Evolutionary conservation across 2,888 invertebrate species (phyloP), one percentile per base, ranked within the genome.

Genomic region (Troglohyphantes excavatus): DNA sequence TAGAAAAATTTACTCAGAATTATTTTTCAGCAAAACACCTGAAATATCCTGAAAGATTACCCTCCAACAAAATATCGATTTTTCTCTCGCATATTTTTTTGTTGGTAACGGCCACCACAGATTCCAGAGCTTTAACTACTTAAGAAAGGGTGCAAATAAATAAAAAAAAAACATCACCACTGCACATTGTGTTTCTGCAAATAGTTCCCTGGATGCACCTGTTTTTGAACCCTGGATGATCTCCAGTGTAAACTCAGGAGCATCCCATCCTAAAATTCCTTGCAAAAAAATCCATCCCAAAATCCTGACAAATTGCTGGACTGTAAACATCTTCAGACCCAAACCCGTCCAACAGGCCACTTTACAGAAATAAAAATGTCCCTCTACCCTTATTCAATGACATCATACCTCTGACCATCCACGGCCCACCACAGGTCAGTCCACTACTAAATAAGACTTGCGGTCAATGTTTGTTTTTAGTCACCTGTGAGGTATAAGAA

Each of bases 291-390:
- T 65, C 59, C 33, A n/a, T 27, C n/a, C 26, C 29, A 27, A 82
- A 89, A 89, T 89, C 88, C 88, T 89, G 88, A 89, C 88, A 89
- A 89, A 89, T 89, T 89, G 75, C 88, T 59, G 53, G 61, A 75
- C 39, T 9, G 76, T 68, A 88, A 81, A 87, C 81, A 88, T 75
- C 75, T 88, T 39, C 21, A 81, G 65, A 67, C 33, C 59, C 23
- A 26, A 23, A 26, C 46, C 21, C 46, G 29, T 33, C 63, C 19
- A 33, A 19, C 17, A 39, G 23, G 70, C 70, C 27, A 46, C 65
- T 43, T 26, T 39, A 33, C 53, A 29, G 21, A 26, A 67, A 75
- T 63, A 53, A 67, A 72, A 75, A 84, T 76, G 67, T 67, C 59
- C 79, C 19, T 70, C 72, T 59, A 7, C 27, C 65, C 68, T 29